Conservation (phyloP, 64 coral and sea anemone genomes). For the Acropora yongei region DNA sequence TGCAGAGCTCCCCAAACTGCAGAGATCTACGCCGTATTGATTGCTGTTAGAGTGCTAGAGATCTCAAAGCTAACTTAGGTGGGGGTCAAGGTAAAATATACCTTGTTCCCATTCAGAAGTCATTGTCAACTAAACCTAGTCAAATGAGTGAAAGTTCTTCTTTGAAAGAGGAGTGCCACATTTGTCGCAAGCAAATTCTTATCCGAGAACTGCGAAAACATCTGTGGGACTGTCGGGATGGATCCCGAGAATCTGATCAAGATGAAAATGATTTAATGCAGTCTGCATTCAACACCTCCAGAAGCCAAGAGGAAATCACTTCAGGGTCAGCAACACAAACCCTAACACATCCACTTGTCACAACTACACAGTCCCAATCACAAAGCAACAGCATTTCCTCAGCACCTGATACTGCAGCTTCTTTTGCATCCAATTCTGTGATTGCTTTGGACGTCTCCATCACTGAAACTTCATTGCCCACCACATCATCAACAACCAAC, state of each 20-base stretch:
- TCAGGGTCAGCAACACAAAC: too few relatives aligned
- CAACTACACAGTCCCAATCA: too few relatives aligned
- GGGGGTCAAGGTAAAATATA: conserved; percentile 65
- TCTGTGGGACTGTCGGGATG: conserved; percentile 37
- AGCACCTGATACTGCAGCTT: too few relatives aligned
- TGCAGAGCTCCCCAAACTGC: conserved; percentile 21
- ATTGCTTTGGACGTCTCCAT: background rate
- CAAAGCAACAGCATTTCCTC: too few relatives aligned
- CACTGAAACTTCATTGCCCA: background rate
- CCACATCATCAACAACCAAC: background rate
- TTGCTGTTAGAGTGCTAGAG: conserved; percentile 39
- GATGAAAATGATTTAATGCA: background rate
- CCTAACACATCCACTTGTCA: too few relatives aligned
- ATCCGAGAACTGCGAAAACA: conserved; percentile 60
- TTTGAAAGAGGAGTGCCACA: conserved; percentile 46
- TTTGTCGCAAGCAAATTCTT: conserved; percentile 37
- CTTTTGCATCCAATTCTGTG: background rate
- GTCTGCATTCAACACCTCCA: background rate
- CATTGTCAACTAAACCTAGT: conserved; percentile 9
- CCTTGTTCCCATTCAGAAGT: conserved; percentile 56
- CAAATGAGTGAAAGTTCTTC: background rate
- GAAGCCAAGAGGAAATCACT: too few relatives aligned
- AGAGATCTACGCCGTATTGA: conserved; percentile 41
- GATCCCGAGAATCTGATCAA: background rate
- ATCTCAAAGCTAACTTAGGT: conserved; percentile 52